Percentiles rank a stretch among this genome's conserved stretches.
These are phyloP conservation scores for Oscheius sp. DNA, from an alignment of 1,140 invertebrate species.

Conservation along the genomic window DNA sequence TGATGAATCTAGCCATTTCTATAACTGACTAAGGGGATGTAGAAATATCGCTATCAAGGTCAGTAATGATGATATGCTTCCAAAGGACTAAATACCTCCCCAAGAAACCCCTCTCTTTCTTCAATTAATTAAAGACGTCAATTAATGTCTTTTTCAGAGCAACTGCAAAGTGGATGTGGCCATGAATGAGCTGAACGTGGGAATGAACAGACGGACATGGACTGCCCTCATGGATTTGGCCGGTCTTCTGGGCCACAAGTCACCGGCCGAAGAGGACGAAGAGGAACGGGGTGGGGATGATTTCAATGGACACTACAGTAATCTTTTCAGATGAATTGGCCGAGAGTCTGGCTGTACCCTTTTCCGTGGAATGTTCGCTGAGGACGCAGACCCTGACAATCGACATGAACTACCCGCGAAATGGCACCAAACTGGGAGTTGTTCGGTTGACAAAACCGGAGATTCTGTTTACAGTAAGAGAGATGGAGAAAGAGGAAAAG, in stretches of 20 bases:
- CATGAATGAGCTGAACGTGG: constrained; percentile 84
- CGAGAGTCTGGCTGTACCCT: no score
- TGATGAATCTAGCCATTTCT: no score
- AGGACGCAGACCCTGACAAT: constrained; percentile 11
- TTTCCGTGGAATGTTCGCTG: constrained; percentile 17
- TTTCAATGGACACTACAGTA: no score
- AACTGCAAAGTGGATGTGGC: constrained; percentile 72
- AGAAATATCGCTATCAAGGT: no score
- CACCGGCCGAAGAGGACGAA: constrained; percentile 16
- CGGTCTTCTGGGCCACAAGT: constrained; percentile 51
- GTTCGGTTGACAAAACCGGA: constrained; percentile 24
- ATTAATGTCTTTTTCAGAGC: constrained; percentile 64
- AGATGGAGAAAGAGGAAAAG: not conserved
- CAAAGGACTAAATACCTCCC: no score
- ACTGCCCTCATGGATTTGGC: constrained; percentile 89
- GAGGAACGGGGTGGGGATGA: no score
- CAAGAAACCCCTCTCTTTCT: no score
- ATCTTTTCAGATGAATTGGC: not conserved
- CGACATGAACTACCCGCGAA: constrained; percentile 40
- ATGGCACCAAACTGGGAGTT: constrained; percentile 34
- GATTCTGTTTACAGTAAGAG: constrained; percentile 2
- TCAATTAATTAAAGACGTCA: no score
- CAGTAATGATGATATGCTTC: no score
- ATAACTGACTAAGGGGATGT: no score
- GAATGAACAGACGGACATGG: constrained; percentile 86